phyloP scores from a whole-genome alignment of 1,140 invertebrate genomes.

The Drosophila suzukii region DNA sequence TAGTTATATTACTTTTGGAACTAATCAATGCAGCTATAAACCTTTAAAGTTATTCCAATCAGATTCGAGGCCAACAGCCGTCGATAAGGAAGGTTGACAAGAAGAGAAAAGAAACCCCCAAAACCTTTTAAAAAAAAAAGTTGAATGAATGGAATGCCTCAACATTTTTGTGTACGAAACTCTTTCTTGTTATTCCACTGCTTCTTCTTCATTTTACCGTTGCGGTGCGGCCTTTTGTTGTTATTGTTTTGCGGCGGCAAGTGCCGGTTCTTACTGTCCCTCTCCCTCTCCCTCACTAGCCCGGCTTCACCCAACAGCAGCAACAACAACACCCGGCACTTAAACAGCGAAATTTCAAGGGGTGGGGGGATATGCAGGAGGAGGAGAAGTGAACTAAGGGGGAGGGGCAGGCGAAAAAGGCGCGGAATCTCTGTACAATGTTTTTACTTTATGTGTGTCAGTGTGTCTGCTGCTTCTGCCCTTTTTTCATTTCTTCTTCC shows the following conservation, averaged over 20 bases:
- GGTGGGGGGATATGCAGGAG: slow-evolving; percentile 8
- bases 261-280: slow-evolving; percentile 52
- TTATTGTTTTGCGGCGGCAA: slow-evolving; percentile 70
- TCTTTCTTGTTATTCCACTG: slow-evolving; percentile 48
- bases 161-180: slow-evolving; percentile 58
- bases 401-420: slow-evolving; percentile 32
- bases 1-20: not conserved
- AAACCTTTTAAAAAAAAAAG: slow-evolving; percentile 16
- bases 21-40: slow-evolving; percentile 1
- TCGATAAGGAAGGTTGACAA: not conserved
- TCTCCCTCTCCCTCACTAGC: slow-evolving; percentile 34
- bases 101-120: slow-evolving; percentile 10
- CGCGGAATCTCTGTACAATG: slow-evolving; percentile 47
- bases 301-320: slow-evolving; percentile 10
- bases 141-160: slow-evolving; percentile 55
- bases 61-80: slow-evolving; percentile 5
- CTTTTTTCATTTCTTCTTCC: slow-evolving; percentile 19
- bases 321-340: slow-evolving; percentile 36
- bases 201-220: slow-evolving; percentile 43
- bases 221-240: slow-evolving; percentile 56
- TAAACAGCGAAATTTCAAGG: slow-evolving; percentile 41
- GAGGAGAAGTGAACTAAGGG: slow-evolving; percentile 4
- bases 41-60: slow-evolving; percentile 24
- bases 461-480: slow-evolving; percentile 54
- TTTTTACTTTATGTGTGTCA: slow-evolving; percentile 69